Percentiles rank a stretch among this genome's conserved stretches.
Conservation (phyloP, 2,113 vertebrate species). For the Corynorhinus townsendii region DNA sequence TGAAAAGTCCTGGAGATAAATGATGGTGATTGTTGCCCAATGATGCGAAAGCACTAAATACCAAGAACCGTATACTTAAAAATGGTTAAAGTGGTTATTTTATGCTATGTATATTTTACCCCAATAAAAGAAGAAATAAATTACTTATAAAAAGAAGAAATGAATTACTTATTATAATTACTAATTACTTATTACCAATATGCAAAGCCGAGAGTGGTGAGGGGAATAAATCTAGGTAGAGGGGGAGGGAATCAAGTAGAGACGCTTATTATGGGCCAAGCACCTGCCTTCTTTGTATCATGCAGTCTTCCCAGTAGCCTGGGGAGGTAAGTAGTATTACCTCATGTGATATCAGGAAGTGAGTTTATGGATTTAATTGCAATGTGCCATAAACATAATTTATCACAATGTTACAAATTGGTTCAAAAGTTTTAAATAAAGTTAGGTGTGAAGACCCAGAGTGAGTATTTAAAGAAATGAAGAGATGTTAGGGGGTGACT, state of each 20-base stretch:
- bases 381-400: background rate
- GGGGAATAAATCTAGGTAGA: background rate
- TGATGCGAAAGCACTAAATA: background rate
- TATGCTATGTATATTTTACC: background rate
- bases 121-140: background rate
- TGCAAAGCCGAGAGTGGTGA: background rate
- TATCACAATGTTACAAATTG: background rate
- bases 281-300: background rate
- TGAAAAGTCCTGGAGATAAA: background rate
- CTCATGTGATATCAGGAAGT: background rate
- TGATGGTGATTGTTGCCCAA: background rate
- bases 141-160: background rate
- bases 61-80: background rate
- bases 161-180: too few species aligned
- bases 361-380: background rate
- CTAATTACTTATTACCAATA: background rate
- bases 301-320: background rate
- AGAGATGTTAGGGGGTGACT: background rate
- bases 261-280: background rate
- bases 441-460: background rate
- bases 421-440: constrained; percentile 4
- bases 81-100: background rate
- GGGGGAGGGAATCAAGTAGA: too few species aligned
- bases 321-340: too few species aligned
- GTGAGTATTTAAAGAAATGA: background rate